Evolutionary conservation across 2,797 vertebrate genomes (phyloP), one percentile per base, ranked within the genome.

Genomic region (Anniella stebbinsi): DNA sequence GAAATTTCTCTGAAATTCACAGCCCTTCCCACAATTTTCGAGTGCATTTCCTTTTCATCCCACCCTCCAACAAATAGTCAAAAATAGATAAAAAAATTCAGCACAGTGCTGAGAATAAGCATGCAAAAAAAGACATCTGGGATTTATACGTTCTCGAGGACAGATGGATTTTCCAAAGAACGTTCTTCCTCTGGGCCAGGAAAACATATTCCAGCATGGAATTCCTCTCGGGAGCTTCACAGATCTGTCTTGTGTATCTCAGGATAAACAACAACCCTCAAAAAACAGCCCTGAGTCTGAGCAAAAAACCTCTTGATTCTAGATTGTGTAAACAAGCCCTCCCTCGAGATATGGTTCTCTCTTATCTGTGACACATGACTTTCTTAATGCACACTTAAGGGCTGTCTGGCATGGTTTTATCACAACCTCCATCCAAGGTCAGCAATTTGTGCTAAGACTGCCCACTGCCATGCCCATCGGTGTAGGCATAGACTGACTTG

Each of bases 331-430:
- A 76, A 84, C 54, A 76, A 89, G 73, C 33, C 45, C 78, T 10
- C 80, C 86, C 30, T 92, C 60, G 87, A 70, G 57, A 84, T 91
- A 67, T 82, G 60, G 66, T 69, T 84, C 57, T 88, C 93, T 48
- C 63, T 66, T 70, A 75, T 73, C 84, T 9, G 25, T 9, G 57
- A 51, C 69, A 75, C 57, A 66, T 72, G 76, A 48, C 76, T 86
- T 38, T 87, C 78, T 76, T 63, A 67, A 80, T 87, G 84, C 69
- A 78, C 8, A 70, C 4, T 72, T 57, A 85, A 70, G 63, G 66
- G 76, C 38, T 51, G 11, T 63, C 54, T 88, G 63, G 3, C 86
- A 60, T 85, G 15, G 21, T 21, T 67, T 63, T 76, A 66, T 85
- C 48, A 7, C 75, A 70, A 38, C 57, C 57, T 75, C 45, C 2